Percentiles rank a stretch among this genome's conserved stretches.
Conservation (phyloP, 1,140 invertebrate genomes). For the Muscidifurax raptorellus region DNA sequence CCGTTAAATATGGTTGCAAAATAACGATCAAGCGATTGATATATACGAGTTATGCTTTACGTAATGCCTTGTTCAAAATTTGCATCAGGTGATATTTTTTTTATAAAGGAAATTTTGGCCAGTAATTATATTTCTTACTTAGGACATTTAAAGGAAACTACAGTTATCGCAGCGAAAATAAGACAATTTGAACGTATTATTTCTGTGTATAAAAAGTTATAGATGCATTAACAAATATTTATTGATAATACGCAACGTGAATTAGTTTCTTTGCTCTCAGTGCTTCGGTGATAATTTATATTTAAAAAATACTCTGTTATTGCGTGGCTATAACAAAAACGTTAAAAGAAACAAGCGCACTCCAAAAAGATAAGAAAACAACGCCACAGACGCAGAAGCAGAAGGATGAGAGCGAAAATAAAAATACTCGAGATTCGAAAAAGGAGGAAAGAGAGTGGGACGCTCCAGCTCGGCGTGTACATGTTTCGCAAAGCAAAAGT, state of each 20-base stretch:
- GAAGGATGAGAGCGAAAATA: neutral
- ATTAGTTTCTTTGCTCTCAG: neutral
- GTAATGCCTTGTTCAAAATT: neutral
- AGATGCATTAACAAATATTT: too few relatives aligned
- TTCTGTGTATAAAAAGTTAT: too few relatives aligned
- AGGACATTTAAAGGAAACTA: too few relatives aligned
- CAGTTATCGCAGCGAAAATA: too few relatives aligned
- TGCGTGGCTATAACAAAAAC: neutral
- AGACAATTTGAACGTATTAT: too few relatives aligned
- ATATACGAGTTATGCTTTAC: neutral
- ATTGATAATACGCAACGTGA: too few relatives aligned
- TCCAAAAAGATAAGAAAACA: neutral
- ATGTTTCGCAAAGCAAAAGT: slow-evolving; percentile 20
- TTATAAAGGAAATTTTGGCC: too few relatives aligned
- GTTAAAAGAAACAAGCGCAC: too few relatives aligned
- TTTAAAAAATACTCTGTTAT: too few relatives aligned
- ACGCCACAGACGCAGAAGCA: neutral
- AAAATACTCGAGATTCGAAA: neutral
- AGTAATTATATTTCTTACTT: too few relatives aligned
- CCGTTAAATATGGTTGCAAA: neutral
- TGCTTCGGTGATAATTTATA: neutral
- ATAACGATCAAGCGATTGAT: neutral
- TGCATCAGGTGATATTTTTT: neutral
- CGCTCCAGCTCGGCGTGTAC: neutral
- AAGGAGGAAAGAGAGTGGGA: slow-evolving; percentile 16